Conservation (phyloP, 1,140 invertebrate genomes). For the Bombus confusus region DNA sequence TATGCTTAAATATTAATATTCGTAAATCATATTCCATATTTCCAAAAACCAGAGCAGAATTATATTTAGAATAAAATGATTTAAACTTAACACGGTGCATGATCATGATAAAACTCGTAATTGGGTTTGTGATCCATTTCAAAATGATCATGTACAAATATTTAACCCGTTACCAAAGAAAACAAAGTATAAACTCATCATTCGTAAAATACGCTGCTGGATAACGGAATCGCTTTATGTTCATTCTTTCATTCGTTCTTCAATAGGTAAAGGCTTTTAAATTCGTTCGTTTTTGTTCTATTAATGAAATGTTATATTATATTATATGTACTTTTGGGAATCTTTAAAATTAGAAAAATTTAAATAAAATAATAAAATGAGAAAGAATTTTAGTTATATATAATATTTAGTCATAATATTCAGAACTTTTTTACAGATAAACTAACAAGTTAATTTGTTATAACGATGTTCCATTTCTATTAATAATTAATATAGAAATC, state of each 20-base stretch:
- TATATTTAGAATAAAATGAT: neutral
- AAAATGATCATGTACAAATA: neutral
- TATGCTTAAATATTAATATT: neutral
- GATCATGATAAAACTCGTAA: neutral
- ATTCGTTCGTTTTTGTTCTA: neutral
- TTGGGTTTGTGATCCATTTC: neutral
- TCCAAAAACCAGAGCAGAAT: neutral
- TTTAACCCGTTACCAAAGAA: neutral
- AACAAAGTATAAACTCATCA: neutral
- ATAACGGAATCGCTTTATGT: neutral
- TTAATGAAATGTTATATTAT: neutral
- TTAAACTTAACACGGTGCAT: neutral
- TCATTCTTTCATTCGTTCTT: neutral
- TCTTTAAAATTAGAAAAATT: neutral
- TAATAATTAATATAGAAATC: neutral
- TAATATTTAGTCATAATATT: neutral
- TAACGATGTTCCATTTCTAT: neutral
- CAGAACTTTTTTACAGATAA: neutral
- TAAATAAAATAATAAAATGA: neutral
- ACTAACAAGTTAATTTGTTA: neutral
- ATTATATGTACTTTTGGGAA: no score
- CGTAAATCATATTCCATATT: neutral
- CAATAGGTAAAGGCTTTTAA: neutral
- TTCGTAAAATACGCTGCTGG: neutral
- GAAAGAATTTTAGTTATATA: no score